Base-by-base conservation (phyloP, 2,797 vertebrate genomes). In the Galagoides demidoff region DNA sequence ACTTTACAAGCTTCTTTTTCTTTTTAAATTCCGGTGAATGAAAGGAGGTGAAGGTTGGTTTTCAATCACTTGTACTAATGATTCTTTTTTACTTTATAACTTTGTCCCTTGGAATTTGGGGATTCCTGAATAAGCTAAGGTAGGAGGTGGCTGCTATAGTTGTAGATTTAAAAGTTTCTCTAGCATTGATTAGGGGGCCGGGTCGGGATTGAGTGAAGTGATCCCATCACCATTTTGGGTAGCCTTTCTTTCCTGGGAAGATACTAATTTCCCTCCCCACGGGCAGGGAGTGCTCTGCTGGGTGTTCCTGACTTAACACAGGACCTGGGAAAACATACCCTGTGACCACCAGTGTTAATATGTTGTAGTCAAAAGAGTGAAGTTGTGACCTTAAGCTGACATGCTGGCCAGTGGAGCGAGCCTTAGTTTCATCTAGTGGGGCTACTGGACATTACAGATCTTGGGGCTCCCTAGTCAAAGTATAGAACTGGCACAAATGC, bases 41-140 rank as follows among this genome's bases (percentile, higher is more conserved):
- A 70, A 68, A 92, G n/a, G 31, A 94, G 34, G 78, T 66, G 45
- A 88, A 85, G 45, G 45, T 68, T 93, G n/a, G 17, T 81, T 92
- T 96, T 34, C 17, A 45, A 66, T 73, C 92, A 77, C 39, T 68
- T 95, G 43, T 63, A 55, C 4, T 68, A 16, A 82, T 34, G 39
- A 77, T 92, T 79, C 86, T 10, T 74, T 94, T 79, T 92, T 92
- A 20, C 29, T 76, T 86, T 66, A 2, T 88, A 66, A 92, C 88
- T 81, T 87, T 95, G 61, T 19, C 34, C 81, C 4, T 73, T 82
- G 31, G 49, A 12, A 64, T 49, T 92, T 90, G 85, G 66, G 19
- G 34, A 88, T 78, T 93, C 39, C 43, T 95, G 43, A 85, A 57
- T 70, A 74, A 76, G 25, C 17, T 83, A 83, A 89, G 5, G 20